phyloP scores from a whole-genome alignment of 1,140 invertebrate genomes.

The Tetraneura akinire region DNA sequence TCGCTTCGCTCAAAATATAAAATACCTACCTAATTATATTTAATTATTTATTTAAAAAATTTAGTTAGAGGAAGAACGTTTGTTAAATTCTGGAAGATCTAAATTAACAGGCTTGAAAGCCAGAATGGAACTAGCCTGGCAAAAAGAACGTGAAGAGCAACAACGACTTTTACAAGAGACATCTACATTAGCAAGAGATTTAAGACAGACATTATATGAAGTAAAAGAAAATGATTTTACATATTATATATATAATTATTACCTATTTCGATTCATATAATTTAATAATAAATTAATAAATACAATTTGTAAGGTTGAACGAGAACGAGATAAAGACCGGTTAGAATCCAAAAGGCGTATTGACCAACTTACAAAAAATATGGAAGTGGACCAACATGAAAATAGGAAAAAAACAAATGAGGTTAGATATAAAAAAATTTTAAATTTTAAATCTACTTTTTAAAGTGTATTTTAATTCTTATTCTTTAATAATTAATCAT shows the following conservation, averaged over 20 bases:
- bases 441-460: no score
- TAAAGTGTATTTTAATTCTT: no score
- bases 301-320: conserved; percentile 67
- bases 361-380: conserved; percentile 79
- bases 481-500: no score
- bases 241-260: neutral
- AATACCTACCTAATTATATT: no score
- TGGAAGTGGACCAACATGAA: conserved; percentile 87
- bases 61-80: conserved; percentile 78
- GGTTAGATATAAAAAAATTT: conserved; percentile 57
- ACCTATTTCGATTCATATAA: no score
- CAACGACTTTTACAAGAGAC: conserved; percentile 87
- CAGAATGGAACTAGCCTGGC: conserved; percentile 90
- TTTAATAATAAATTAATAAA: neutral
- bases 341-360: conserved; percentile 81
- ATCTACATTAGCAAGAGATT: conserved; percentile 83
- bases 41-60: conserved; percentile 54
- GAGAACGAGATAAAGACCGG: conserved; percentile 85
- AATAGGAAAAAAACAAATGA: conserved; percentile 78
- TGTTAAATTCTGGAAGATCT: conserved; percentile 76
- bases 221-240: conserved; percentile 60
- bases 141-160: conserved; percentile 91
- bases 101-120: conserved; percentile 83
- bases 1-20: no score
- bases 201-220: conserved; percentile 84